A percentile compares a stretch with the other conserved stretches of the same genome.
These are phyloP conservation scores for Argyrosomus regius DNA, from an alignment of 2,797 vertebrate genomes.

Conservation along the genomic window DNA sequence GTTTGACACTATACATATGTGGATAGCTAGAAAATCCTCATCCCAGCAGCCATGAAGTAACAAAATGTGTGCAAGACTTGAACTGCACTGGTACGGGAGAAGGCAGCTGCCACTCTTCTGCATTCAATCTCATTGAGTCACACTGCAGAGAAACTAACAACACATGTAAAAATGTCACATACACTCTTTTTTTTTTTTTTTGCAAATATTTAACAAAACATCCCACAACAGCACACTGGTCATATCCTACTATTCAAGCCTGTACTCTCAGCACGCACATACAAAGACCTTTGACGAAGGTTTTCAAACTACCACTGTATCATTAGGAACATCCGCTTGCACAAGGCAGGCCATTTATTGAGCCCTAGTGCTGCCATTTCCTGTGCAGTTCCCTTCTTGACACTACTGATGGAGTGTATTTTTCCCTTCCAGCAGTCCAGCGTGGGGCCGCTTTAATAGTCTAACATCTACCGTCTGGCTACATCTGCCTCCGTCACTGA, in stretches of 20 bases:
- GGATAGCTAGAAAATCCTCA: constrained; percentile 39
- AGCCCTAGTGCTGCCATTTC: constrained; percentile 47
- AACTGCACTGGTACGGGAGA: constrained; percentile 57
- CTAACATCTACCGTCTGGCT: constrained; percentile 27
- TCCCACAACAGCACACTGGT: constrained; percentile 35
- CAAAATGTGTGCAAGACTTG: constrained; percentile 47
- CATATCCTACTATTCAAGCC: constrained; percentile 18
- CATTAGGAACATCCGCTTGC: constrained; percentile 21
- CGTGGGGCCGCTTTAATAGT: constrained; percentile 18
- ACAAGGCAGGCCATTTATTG: constrained; percentile 41
- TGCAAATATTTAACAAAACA: constrained; percentile 43
- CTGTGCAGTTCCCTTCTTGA: constrained; percentile 53
- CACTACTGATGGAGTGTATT: constrained; percentile 15
- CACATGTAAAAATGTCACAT: constrained; percentile 6
- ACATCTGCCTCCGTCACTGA: constrained; percentile 18
- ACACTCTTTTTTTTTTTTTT: constrained; percentile 19
- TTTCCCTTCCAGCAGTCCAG: constrained; percentile 42
- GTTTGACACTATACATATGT: constrained; percentile 48
- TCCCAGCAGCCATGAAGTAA: constrained; percentile 39
- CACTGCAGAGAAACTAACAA: constrained; percentile 21
- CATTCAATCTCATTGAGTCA: constrained; percentile 35
- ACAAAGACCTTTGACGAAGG: constrained; percentile 18
- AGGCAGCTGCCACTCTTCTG: constrained; percentile 58
- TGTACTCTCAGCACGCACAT: constrained; percentile 35
- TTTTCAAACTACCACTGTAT: constrained; percentile 21